Evolutionary conservation across 2,797 vertebrate species (phyloP), one percentile per base, ranked within the genome.

Genomic region (Poeciliopsis gracilis): DNA sequence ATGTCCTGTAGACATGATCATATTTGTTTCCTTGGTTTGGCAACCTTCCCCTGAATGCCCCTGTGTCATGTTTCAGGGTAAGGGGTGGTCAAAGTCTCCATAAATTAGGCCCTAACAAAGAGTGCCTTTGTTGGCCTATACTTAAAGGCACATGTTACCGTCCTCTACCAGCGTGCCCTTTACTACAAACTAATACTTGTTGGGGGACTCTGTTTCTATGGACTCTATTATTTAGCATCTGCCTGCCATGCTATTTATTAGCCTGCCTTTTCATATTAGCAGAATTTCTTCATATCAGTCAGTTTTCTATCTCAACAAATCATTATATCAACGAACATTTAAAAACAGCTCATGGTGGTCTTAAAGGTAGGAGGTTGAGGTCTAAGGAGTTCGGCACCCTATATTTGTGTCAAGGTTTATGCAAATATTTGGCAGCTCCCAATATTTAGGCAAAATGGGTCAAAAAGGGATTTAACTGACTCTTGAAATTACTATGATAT

Each of bases 1-100:
- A 75, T 75, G 73, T 78, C 77, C 73, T 84, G 72, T 23, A 61
- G 82, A 78, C 80, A 28, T 69, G 43, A 46, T 73, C 5, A 0
- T 72, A 74, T 87, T 87, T 82, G 71, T 59, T 71, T 84, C 78
- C 80, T 80, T 86, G 75, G 80, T 49, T 30, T 66, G 71, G 70
- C 28, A 15, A 85, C 73, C 79, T 43, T 67, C 66, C 82, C 79
- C 73, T 77, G 75, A 74, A 77, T 67, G 76, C 30, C 49, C n/a
- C 63, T 4, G 87, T 89, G 87, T 94, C 84, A 66, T 53, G 80
- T 93, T 94, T 94, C 92, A 89, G 91, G 88, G 89, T 94, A 87
- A 91, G 73, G 76, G 82, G 67, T 85, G 78, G 83, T 82, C 76
- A 76, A 77, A 78, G 82, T 85, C 11, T 78, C 77, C 8, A 20